These are phyloP conservation scores for Drosophila sulfurigaster DNA, from an alignment of 1,140 invertebrate species.

Conservation along the genomic window DNA sequence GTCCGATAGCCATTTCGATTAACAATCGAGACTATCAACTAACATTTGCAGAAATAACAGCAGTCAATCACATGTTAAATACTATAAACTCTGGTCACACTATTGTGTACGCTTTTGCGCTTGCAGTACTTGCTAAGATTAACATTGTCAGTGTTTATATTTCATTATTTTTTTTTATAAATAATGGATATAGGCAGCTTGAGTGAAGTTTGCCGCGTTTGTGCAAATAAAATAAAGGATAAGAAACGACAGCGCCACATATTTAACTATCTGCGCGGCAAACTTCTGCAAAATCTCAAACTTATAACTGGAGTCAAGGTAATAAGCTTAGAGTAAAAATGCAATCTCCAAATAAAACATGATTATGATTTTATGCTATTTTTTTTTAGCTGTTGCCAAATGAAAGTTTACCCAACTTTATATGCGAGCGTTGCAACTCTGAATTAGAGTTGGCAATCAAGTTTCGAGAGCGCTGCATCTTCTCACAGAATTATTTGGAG, in stretches of 20 bases:
- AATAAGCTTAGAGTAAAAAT: not conserved
- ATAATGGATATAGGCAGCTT: constrained; percentile 51
- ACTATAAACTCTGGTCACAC: not conserved
- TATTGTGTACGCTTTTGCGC: no score
- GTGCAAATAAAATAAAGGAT: constrained; percentile 65
- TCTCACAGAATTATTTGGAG: constrained; percentile 64
- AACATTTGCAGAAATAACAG: no score
- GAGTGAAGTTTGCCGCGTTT: constrained; percentile 57
- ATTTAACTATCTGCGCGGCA: constrained; percentile 62
- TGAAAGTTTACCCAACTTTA: constrained; percentile 46
- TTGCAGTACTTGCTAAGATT: not conserved
- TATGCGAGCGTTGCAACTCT: constrained; percentile 62
- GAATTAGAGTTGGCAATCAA: constrained; percentile 67
- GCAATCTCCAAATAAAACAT: not conserved
- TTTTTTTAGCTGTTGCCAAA: constrained; percentile 32
- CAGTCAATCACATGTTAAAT: no score
- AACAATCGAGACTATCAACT: no score
- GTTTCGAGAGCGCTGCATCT: constrained; percentile 70
- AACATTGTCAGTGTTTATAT: not conserved
- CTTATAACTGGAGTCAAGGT: constrained; percentile 67
- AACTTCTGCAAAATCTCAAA: constrained; percentile 44
- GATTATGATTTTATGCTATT: not conserved
- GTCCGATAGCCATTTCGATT: not conserved
- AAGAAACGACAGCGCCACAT: constrained; percentile 48
- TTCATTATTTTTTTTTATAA: constrained; percentile 5